Evolutionary conservation across 2,797 vertebrate genomes (phyloP).

Genomic region (Microctenopoma stevenorrisi): DNA sequence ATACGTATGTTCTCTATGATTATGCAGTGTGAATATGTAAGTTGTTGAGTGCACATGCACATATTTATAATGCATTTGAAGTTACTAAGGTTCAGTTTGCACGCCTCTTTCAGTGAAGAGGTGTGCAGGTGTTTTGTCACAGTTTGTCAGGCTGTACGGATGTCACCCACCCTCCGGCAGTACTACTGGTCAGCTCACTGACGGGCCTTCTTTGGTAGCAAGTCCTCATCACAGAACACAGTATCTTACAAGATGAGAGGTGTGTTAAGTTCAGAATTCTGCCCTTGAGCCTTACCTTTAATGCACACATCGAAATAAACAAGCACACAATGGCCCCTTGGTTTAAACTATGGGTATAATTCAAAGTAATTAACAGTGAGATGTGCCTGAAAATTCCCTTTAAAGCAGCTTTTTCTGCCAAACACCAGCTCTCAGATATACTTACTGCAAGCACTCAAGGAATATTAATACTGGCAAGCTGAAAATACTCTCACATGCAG

Average conservation of each 20-base stretch:
- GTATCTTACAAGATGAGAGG: conserved; percentile 8
- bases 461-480: conserved; percentile 41
- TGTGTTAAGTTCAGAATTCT: conserved; percentile 35
- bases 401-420: conserved; percentile 57
- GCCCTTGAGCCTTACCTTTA: conserved; percentile 36
- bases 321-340: neutral
- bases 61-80: neutral
- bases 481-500: conserved; percentile 19
- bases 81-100: neutral
- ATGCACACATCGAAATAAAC: conserved; percentile 1
- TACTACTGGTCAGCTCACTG: conserved; percentile 46
- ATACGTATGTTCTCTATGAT: neutral
- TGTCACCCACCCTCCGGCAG: conserved; percentile 54
- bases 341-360: conserved; percentile 49
- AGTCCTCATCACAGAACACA: conserved; percentile 10
- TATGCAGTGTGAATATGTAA: neutral
- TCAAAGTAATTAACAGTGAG: conserved; percentile 56
- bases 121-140: conserved; percentile 51
- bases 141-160: conserved; percentile 38
- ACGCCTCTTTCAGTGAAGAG: neutral
- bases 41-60: neutral
- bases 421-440: conserved; percentile 58
- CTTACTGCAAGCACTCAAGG: conserved; percentile 62
- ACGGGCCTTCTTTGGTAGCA: conserved; percentile 34
- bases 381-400: conserved; percentile 53